These are phyloP conservation scores for Tipula confusa DNA, from an alignment of 2,888 invertebrate species.

Conservation along the genomic window DNA sequence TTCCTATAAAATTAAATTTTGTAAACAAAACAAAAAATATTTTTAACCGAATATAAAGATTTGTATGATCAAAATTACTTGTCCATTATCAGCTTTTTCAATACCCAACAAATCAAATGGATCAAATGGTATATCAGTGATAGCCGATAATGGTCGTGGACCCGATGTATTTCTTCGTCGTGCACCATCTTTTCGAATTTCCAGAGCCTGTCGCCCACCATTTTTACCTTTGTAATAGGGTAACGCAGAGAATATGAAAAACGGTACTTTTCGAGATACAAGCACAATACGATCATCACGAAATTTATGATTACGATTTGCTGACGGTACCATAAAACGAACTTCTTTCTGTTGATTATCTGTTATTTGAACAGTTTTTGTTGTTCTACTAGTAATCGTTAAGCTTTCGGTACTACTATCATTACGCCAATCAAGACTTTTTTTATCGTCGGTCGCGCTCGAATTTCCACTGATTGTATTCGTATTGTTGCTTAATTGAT, in stretches of 20 bases:
- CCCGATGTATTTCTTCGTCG: conserved; percentile 77
- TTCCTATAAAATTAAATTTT: conserved; percentile 54
- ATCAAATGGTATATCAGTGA: conserved; percentile 75
- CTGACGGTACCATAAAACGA: conserved; percentile 53
- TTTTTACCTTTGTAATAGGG: conserved; percentile 71
- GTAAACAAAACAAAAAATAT: neutral
- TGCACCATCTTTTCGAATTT: conserved; percentile 66
- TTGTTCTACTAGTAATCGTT: conserved; percentile 53
- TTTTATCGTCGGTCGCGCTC: conserved; percentile 43
- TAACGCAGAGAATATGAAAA: conserved; percentile 80
- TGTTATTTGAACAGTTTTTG: conserved; percentile 46
- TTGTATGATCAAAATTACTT: conserved; percentile 71
- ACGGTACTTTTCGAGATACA: conserved; percentile 73
- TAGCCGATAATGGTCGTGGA: conserved; percentile 75
- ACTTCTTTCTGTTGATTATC: conserved; percentile 53
- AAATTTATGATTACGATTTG: conserved; percentile 62
- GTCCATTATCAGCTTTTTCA: conserved; percentile 75
- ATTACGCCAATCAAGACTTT: conserved; percentile 54
- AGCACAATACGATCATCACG: conserved; percentile 78
- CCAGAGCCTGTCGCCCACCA: conserved; percentile 54
- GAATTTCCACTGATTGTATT: conserved; percentile 41
- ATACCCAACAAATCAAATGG: conserved; percentile 82
- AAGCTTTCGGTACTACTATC: conserved; percentile 80
- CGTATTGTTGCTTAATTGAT: conserved; percentile 9
- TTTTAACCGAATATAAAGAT: conserved; percentile 42